Evolutionary conservation across 2,888 invertebrate species (phyloP).

Genomic region (Hermodice carunculata): DNA sequence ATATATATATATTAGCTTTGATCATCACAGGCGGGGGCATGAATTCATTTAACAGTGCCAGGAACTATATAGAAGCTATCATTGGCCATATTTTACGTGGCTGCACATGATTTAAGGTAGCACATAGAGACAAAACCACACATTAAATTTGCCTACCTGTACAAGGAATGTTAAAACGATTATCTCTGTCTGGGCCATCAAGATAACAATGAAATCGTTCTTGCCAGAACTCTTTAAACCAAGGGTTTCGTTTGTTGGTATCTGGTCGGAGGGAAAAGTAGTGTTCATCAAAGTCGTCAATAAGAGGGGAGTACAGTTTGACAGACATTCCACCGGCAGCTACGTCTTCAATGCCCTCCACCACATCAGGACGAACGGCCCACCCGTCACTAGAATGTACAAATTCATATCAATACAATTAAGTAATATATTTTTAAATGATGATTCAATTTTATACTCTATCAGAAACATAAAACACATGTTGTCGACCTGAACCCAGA

Average conservation of each 20-base stretch:
- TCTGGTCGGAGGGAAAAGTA: conserved; percentile 76
- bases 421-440: too few species aligned
- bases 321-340: conserved; percentile 82
- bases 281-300: conserved; percentile 74
- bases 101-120: neutral
- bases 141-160: conserved; percentile 46
- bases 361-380: conserved; percentile 82
- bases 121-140: neutral
- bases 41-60: too few species aligned
- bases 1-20: too few species aligned
- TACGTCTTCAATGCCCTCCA: conserved; percentile 73
- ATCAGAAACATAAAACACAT: too few species aligned
- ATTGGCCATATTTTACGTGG: too few species aligned
- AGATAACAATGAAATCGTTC: conserved; percentile 76
- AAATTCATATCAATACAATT: too few species aligned
- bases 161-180: conserved; percentile 37
- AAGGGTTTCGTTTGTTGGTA: conserved; percentile 79
- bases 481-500: too few species aligned
- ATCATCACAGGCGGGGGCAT: too few species aligned
- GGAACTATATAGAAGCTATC: too few species aligned
- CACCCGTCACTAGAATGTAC: conserved; percentile 77
- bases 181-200: conserved; percentile 20
- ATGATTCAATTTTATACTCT: too few species aligned
- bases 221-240: conserved; percentile 85
- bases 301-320: conserved; percentile 79